These are phyloP conservation scores for Neostethus bicornis DNA, from an alignment of 2,797 vertebrate genomes.

Conservation along the genomic window DNA sequence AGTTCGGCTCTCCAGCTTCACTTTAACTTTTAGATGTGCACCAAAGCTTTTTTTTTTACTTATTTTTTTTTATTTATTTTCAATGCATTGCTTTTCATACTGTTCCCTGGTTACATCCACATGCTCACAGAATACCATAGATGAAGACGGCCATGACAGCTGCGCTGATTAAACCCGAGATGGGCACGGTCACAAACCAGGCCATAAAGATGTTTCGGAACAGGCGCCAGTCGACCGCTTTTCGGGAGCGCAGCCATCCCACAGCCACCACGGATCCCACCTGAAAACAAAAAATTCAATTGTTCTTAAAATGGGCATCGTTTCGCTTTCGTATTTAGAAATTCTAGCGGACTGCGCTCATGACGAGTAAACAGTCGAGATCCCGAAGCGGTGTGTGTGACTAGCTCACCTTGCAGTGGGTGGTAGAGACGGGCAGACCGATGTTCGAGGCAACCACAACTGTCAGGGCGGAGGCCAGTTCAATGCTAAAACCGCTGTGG, in stretches of 20 bases:
- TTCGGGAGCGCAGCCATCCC: slow-evolving; percentile 94
- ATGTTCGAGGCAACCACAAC: slow-evolving; percentile 96
- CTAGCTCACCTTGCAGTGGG: slow-evolving; percentile 94
- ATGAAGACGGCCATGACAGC: slow-evolving; percentile 94
- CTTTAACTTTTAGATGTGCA: slow-evolving; percentile 30
- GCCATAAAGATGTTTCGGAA: slow-evolving; percentile 99
- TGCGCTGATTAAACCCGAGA: slow-evolving; percentile 94
- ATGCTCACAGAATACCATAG: slow-evolving; percentile 70
- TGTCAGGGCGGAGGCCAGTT: slow-evolving; percentile 94
- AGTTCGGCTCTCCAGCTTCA: slow-evolving; percentile 49
- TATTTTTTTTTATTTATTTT: slow-evolving; percentile 27
- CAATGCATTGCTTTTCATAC: too few species aligned
- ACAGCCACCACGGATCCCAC: slow-evolving; percentile 97
- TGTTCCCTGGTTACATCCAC: slow-evolving; percentile 6
- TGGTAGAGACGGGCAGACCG: slow-evolving; percentile 96
- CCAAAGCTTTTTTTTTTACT: slow-evolving; percentile 36
- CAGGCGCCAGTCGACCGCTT: slow-evolving; percentile 97
- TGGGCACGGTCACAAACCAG: slow-evolving; percentile 98
- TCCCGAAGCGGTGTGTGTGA: slow-evolving; percentile 52
- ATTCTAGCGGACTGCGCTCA: slow-evolving; percentile 26
- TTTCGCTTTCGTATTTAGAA: slow-evolving; percentile 8
- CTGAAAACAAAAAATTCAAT: slow-evolving; percentile 66
- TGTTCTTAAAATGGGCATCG: background rate
- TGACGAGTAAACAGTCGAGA: slow-evolving; percentile 44
- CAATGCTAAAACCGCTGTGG: slow-evolving; percentile 96